These are phyloP conservation scores for Nineta flava DNA, from an alignment of 2,888 invertebrate species.

Conservation along the genomic window DNA sequence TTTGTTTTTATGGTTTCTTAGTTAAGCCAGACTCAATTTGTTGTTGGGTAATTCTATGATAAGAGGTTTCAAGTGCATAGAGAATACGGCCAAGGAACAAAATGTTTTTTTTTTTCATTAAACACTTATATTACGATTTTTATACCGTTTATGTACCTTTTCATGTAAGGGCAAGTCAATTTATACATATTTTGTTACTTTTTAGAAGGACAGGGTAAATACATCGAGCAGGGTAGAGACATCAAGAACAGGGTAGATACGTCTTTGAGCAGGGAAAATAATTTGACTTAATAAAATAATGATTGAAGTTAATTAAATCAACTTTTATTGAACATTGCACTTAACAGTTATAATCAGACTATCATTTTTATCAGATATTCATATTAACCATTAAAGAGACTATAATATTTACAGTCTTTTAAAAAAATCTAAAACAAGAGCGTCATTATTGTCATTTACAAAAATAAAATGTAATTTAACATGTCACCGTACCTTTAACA, in stretches of 20 bases:
- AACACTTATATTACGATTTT: neutral
- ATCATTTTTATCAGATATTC: slow-evolving; percentile 9
- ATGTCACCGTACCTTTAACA: slow-evolving; percentile 6
- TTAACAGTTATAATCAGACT: slow-evolving; percentile 9
- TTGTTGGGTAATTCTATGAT: slow-evolving; percentile 3
- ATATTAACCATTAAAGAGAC: neutral
- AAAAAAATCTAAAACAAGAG: slow-evolving; percentile 3
- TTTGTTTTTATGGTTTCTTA: no score
- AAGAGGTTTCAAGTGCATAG: neutral
- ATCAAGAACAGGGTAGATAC: slow-evolving; percentile 13
- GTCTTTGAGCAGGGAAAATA: slow-evolving; percentile 10
- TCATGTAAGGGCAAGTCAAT: slow-evolving; percentile 5
- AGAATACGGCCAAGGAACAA: neutral
- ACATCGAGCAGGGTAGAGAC: slow-evolving; percentile 14
- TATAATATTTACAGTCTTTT: slow-evolving; percentile 3
- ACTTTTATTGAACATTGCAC: slow-evolving; percentile 11
- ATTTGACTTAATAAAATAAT: slow-evolving; percentile 4
- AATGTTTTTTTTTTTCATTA: neutral
- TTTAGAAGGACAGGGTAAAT: slow-evolving; percentile 14
- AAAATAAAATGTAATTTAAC: slow-evolving; percentile 5
- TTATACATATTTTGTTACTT: slow-evolving; percentile 12
- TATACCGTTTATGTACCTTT: neutral
- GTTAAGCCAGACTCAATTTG: slow-evolving; percentile 5
- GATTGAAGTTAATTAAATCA: slow-evolving; percentile 10
- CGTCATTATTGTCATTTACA: slow-evolving; percentile 3